Evolutionary conservation across 1,140 invertebrate species (phyloP).

Genomic region (Galendromus occidentalis): DNA sequence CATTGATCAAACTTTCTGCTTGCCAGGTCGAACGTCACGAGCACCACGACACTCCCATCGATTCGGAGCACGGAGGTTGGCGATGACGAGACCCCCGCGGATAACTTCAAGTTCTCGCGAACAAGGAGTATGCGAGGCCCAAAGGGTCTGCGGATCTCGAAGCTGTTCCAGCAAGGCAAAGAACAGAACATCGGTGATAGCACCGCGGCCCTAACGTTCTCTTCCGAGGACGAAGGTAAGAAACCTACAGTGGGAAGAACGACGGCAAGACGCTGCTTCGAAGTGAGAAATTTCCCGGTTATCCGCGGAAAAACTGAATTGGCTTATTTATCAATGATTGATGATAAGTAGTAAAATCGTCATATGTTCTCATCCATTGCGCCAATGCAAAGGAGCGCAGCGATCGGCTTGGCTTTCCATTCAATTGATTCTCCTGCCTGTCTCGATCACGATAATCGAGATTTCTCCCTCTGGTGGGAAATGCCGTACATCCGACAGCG

Average conservation of each 20-base stretch:
- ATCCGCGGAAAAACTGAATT: too few relatives aligned
- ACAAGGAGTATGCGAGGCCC: slow-evolving; percentile 5
- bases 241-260: too few relatives aligned
- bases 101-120: not conserved
- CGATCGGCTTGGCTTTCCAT: too few relatives aligned
- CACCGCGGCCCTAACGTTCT: not conserved
- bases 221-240: not conserved
- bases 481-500: not conserved
- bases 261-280: too few relatives aligned
- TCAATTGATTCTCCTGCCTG: too few relatives aligned
- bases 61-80: slow-evolving; percentile 1
- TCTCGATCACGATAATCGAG: too few relatives aligned
- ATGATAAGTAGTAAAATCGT: too few relatives aligned
- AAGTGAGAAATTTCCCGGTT: too few relatives aligned
- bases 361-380: too few relatives aligned
- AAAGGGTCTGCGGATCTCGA: not conserved
- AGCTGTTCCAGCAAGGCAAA: not conserved
- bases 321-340: too few relatives aligned
- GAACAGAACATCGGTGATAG: not conserved
- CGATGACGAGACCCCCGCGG: not conserved
- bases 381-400: too few relatives aligned
- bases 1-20: not conserved
- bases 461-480: too few relatives aligned
- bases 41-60: not conserved
- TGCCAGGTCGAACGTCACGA: not conserved